Evolutionary conservation across 2,888 invertebrate species (phyloP), one percentile per base, ranked within the genome.

Genomic region (Xestia c-nigrum): DNA sequence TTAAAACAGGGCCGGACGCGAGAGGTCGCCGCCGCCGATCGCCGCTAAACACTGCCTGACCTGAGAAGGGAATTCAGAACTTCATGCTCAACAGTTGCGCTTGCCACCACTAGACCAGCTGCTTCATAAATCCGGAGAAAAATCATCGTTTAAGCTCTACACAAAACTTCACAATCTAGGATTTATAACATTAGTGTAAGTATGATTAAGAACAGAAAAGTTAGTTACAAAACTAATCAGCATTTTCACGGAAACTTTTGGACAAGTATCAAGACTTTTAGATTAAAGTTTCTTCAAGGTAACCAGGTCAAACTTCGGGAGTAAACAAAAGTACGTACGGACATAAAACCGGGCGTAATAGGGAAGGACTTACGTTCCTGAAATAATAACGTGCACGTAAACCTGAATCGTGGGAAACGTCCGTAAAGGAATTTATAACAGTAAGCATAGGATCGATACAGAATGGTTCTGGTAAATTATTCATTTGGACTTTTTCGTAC

Each of bases 351-450:
- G 19, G 59, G 24, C 55, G 31, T 80, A 74, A 67, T 55, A 74
- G 6, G 57, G 7, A 7, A 65, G 16, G 40, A 59, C 67, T 12
- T 72, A n/a, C 47, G 75, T 68, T 71, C 72, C 63, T 63, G 12
- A 67, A 83, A 80, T 68, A 78, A 76, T 78, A 70, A 84, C 69
- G 69, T 40, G 46, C 55, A 71, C 59, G 79, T 76, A 64, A 72
- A 78, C 72, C 66, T 71, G 68, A 59, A 57, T 43, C 70, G 72
- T 75, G 59, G 24, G 55, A 40, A 61, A 74, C 6, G 78, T 21
- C 57, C 79, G 38, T 79, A 82, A 76, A 75, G 63, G 57, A 75
- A 74, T 59, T 50, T 38, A 21, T 72, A 81, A 72, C 74, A 76
- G 71, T 57, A 14, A 55, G 63, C 50, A 19, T 59, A 31, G 40